Evolutionary conservation across 2,113 vertebrate species (phyloP).

Genomic region (Eonycteris spelaea): DNA sequence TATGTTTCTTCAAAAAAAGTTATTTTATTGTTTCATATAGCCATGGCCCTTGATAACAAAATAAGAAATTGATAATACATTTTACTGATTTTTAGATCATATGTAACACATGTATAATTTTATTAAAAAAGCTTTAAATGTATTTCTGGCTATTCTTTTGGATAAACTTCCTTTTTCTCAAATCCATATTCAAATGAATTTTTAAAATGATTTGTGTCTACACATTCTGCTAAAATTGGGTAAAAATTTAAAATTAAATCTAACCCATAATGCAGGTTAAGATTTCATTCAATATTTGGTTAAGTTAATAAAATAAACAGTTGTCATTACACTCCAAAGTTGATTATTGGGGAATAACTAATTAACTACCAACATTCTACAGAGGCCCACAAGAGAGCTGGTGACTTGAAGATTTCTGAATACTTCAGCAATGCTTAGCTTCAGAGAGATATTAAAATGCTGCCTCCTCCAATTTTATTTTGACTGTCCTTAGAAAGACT

Average conservation of each 20-base stretch:
- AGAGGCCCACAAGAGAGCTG: background rate
- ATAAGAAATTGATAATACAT: background rate
- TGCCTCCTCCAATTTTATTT: background rate
- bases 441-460: slow-evolving; percentile 60
- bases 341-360: slow-evolving; percentile 31
- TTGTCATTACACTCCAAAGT: background rate
- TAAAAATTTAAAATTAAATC: background rate
- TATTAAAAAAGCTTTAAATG: background rate
- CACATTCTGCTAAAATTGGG: background rate
- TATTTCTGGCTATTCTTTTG: background rate
- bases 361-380: background rate
- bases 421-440: background rate
- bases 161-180: background rate
- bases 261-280: background rate
- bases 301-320: slow-evolving; percentile 31
- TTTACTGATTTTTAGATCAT: background rate
- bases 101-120: background rate
- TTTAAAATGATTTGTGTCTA: background rate
- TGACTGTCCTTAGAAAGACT: slow-evolving; percentile 32
- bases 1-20: background rate
- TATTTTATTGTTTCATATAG: background rate
- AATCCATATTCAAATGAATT: background rate
- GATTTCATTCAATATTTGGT: background rate
- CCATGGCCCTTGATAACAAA: background rate
- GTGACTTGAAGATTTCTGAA: slow-evolving; percentile 17